A percentile compares a stretch with the other conserved stretches of the same genome.
Conservation (phyloP, 2,113 vertebrate genomes). For the Piaya cayana region DNA sequence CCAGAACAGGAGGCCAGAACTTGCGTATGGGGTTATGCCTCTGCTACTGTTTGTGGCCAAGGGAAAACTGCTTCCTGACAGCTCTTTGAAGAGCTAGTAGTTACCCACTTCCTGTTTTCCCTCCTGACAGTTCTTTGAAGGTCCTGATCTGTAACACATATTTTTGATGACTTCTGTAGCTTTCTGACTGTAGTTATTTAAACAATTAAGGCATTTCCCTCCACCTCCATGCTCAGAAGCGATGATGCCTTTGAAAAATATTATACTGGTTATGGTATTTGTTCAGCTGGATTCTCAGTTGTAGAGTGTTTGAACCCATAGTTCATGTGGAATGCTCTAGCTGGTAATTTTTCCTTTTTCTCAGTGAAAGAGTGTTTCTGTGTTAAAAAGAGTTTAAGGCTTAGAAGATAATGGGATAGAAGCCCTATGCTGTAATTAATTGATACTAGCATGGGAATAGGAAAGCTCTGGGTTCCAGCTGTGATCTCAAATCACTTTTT, state of each 20-base stretch:
- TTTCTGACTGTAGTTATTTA: background rate
- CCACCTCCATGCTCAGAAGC: background rate
- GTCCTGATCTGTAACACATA: background rate
- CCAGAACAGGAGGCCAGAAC: background rate
- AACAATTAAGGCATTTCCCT: background rate
- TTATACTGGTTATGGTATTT: background rate
- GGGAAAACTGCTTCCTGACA: background rate
- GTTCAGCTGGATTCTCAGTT: background rate
- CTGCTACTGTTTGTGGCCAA: background rate
- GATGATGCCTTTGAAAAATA: background rate
- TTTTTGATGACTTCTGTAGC: background rate
- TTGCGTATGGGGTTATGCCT: background rate
- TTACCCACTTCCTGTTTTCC: background rate
- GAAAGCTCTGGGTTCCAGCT: background rate
- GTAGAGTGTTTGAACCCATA: background rate
- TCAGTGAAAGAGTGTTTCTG: background rate
- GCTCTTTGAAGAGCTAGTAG: background rate
- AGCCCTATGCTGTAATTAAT: background rate
- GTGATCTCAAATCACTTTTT: background rate
- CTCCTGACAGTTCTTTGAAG: background rate
- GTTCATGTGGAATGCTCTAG: background rate
- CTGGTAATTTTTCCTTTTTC: background rate
- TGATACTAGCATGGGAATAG: background rate
- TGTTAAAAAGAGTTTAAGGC: background rate
- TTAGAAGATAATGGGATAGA: background rate